Base-by-base conservation (phyloP, 2,888 invertebrate genomes). In the Eulithis testata region DNA sequence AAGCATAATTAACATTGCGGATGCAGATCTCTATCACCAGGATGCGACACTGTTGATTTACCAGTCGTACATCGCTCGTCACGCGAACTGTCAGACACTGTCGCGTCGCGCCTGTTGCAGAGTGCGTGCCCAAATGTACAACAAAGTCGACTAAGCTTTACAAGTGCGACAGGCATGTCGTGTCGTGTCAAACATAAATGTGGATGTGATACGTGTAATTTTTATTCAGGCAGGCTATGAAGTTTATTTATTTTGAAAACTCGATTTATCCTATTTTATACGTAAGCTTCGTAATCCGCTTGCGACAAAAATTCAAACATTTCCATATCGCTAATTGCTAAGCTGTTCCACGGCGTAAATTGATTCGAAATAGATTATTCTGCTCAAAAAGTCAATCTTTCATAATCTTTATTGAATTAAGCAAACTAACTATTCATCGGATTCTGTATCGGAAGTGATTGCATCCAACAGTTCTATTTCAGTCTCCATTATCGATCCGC, bases 41-140 rank as follows among this genome's bases (percentile, higher is more conserved):
- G 52, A 66, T 49, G 57, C 52, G 56, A 43, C 49, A n/a, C 49
- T 45, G 63, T 49, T 14, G 6, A 49, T 52, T 53, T 40, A 45
- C 21, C 40, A 12, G 44, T 54, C 44, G 61, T 62, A 66, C 36
- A 60, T 64, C 55, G 45, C 54, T 60, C 21, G 53, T 51, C 40
- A 60, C 62, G 54, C 61, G n/a, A 60, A 58, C 62, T 56, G 62
- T 36, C 63, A 49, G n/a, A 11, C 11, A 11, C 53, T 50, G 54
- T 55, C 58, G 40, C 58, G 40, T 11, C 58, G 36, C 58, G 62
- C 58, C 62, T 66, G 66, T 66, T 58, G 65, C 59, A 55, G 37
- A 36, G 40, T 54, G 58, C 58, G 53, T 54, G 50, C 50, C 51
- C 14, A 44, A 36, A 52, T 51, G 37, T 45, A 9, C 14, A 52